Evolutionary conservation across 1,140 invertebrate species (phyloP).

Genomic region (Penaeus chinensis): DNA sequence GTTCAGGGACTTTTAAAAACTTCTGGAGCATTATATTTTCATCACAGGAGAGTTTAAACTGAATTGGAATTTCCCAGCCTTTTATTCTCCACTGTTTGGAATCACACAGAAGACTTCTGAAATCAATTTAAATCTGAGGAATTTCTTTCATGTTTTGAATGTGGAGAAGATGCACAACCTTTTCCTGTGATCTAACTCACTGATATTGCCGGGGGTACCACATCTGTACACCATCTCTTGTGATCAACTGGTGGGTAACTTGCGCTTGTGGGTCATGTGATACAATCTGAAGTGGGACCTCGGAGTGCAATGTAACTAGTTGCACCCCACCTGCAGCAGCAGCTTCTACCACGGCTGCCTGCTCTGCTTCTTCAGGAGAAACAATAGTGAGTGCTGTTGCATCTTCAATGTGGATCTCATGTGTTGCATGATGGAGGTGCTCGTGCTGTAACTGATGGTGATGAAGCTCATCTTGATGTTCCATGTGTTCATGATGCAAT

Average conservation of each 20-base stretch:
- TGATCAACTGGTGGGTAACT: conserved; percentile 52
- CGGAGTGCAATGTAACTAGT: conserved; percentile 48
- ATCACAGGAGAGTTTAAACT: too few species aligned
- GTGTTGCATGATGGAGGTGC: conserved; percentile 55
- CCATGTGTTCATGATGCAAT: conserved; percentile 24
- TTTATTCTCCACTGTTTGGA: too few species aligned
- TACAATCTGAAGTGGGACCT: conserved; percentile 52
- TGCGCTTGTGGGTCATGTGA: conserved; percentile 52
- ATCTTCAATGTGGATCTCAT: conserved; percentile 60
- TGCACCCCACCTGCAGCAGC: conserved; percentile 48
- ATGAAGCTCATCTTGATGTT: conserved; percentile 24
- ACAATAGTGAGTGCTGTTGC: conserved; percentile 54
- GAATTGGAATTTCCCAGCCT: too few species aligned
- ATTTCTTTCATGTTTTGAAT: too few species aligned
- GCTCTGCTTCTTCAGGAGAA: conserved; percentile 49
- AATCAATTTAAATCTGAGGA: too few species aligned
- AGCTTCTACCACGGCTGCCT: conserved; percentile 36
- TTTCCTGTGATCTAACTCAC: conserved; percentile 6
- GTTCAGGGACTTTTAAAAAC: too few species aligned
- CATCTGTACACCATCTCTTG: conserved; percentile 58
- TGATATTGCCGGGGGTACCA: conserved; percentile 58
- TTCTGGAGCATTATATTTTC: too few species aligned
- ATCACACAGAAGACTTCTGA: too few species aligned
- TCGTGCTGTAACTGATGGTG: conserved; percentile 47
- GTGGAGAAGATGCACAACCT: too few species aligned